phyloP scores from a whole-genome alignment of 2,888 invertebrate genomes.

The Hyposoter dolosus region DNA sequence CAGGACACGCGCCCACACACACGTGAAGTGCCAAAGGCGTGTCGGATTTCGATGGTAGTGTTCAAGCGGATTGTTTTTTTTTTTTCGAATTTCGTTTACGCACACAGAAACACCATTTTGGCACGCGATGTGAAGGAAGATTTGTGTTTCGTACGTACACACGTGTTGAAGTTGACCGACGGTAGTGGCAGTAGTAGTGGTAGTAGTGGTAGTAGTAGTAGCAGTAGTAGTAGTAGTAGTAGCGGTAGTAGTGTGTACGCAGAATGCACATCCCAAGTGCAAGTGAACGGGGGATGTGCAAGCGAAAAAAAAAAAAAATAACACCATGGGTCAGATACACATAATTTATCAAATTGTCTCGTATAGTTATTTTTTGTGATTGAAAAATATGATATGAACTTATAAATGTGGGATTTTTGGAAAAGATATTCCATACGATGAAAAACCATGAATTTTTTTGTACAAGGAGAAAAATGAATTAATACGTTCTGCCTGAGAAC shows the following conservation, averaged over 20 bases:
- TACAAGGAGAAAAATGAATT: conserved; percentile 17
- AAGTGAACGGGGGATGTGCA: conserved; percentile 70
- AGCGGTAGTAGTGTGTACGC: conserved; percentile 64
- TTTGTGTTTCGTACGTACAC: conserved; percentile 58
- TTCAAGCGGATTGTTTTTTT: conserved; percentile 52
- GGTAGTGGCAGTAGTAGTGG: conserved; percentile 60
- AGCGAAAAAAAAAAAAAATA: conserved; percentile 70
- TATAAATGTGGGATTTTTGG: conserved; percentile 2
- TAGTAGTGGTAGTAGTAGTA: conserved; percentile 61
- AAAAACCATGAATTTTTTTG: not conserved
- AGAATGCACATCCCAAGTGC: conserved; percentile 69
- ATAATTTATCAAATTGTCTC: conserved; percentile 26
- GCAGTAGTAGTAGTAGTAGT: conserved; percentile 55
- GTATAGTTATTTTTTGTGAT: conserved; percentile 11
- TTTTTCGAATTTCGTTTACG: conserved; percentile 38
- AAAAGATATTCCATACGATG: not conserved
- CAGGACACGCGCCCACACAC: conserved; percentile 55
- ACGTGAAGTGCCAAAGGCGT: conserved; percentile 76
- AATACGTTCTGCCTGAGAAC: not conserved
- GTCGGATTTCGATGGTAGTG: conserved; percentile 72
- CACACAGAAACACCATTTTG: conserved; percentile 49
- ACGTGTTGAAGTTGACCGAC: conserved; percentile 64
- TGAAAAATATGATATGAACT: not conserved
- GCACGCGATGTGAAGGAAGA: conserved; percentile 62
- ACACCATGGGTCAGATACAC: conserved; percentile 71